Conservation (phyloP, 2,888 invertebrate species). For the Cataglyphis altisquamis region DNA sequence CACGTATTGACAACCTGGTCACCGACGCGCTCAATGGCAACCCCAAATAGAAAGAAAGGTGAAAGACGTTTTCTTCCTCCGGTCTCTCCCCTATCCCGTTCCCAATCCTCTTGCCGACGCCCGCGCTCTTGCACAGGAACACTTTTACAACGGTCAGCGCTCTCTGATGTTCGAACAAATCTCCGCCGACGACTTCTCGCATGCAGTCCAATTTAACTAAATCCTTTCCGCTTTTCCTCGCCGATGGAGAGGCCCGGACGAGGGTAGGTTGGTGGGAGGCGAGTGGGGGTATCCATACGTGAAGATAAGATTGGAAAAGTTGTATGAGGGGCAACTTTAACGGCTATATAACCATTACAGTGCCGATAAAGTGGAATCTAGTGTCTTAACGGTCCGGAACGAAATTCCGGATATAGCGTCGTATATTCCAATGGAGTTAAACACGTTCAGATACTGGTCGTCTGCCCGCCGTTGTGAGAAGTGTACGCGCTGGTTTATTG, state of each 20-base stretch:
- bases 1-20: slow-evolving; percentile 83
- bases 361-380: slow-evolving; percentile 85
- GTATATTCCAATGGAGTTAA: slow-evolving; percentile 84
- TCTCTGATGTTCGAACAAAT: slow-evolving; percentile 83
- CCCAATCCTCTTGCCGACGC: slow-evolving; percentile 44
- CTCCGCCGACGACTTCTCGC: slow-evolving; percentile 78
- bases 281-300: slow-evolving; percentile 85
- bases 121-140: slow-evolving; percentile 58
- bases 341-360: slow-evolving; percentile 85
- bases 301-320: slow-evolving; percentile 88
- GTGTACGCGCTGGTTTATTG: slow-evolving; percentile 72
- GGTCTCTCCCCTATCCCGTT: slow-evolving; percentile 43
- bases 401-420: slow-evolving; percentile 84
- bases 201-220: slow-evolving; percentile 86
- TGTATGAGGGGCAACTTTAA: slow-evolving; percentile 86
- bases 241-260: slow-evolving; percentile 16
- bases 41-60: slow-evolving; percentile 75
- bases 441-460: slow-evolving; percentile 77
- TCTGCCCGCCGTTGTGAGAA: slow-evolving; percentile 63
- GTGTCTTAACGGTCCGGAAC: slow-evolving; percentile 85
- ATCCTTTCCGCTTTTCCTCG: slow-evolving; percentile 83
- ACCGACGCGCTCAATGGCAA: slow-evolving; percentile 74
- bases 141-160: slow-evolving; percentile 81
- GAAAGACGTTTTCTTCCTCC: slow-evolving; percentile 59
- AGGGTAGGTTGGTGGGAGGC: slow-evolving; percentile 6